These are phyloP conservation scores for Anas bahamensis DNA, from an alignment of 2,797 vertebrate species.

Conservation along the genomic window DNA sequence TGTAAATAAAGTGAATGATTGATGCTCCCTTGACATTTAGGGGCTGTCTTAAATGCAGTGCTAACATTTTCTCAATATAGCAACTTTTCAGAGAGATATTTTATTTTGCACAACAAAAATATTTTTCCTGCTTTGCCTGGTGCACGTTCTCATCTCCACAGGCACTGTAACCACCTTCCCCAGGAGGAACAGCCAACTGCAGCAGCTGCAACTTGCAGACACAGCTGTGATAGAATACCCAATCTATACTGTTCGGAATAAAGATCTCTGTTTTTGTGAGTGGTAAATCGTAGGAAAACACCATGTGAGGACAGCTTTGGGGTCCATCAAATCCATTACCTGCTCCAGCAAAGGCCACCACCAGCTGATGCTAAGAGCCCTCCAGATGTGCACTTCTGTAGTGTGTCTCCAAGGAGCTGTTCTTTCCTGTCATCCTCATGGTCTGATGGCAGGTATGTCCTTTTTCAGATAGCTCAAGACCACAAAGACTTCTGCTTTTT, in stretches of 20 bases:
- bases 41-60: not conserved
- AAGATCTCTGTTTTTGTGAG: not conserved
- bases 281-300: not conserved
- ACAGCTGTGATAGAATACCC: not conserved
- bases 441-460: too few relatives aligned
- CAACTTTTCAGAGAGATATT: not conserved
- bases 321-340: rapidly evolving
- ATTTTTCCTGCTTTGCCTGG: not conserved
- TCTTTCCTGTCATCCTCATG: not conserved
- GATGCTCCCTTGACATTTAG: constrained; percentile 6
- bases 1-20: constrained; percentile 16
- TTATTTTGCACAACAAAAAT: not conserved
- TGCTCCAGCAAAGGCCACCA: not conserved
- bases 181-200: not conserved
- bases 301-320: rapidly evolving
- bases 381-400: not conserved
- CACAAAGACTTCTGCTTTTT: not conserved
- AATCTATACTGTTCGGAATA: not conserved
- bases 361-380: not conserved
- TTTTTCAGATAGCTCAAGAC: not conserved
- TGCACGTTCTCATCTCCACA: not conserved
- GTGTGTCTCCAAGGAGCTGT: not conserved
- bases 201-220: not conserved
- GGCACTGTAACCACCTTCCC: not conserved
- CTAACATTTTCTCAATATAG: not conserved